Evolutionary conservation across 2,797 vertebrate species (phyloP), one percentile per base, ranked within the genome.

Genomic region (Spinibarbus caldwelli): DNA sequence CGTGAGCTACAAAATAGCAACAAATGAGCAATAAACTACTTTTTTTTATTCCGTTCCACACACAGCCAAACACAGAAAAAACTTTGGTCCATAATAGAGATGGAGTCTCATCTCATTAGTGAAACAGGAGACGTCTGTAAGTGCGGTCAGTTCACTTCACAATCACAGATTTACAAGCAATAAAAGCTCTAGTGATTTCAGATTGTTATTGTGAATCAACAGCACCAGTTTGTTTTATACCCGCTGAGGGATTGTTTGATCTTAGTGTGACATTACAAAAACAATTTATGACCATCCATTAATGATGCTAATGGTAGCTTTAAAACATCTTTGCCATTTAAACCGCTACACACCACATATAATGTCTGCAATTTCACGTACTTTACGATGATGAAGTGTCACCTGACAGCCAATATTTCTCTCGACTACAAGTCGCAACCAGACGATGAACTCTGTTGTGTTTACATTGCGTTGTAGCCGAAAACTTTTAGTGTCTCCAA

Each of bases 41-140:
- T 64, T 31, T n/a, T 7, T 12, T 26, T 84, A 82, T 87, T 80
- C 12, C 19, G 17, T 80, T 67, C 19, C 43, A 29, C 31, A n/a
- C n/a, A 41, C 38, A 59, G 52, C 76, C 76, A 59, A 82, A 52
- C 29, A 49, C 19, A 75, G 86, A 76, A 85, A 87, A 82, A 68
- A 83, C 87, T 82, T 82, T 57, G 90, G 85, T 84, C 71, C 88
- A 89, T 87, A 89, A 89, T 92, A 88, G 90, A 80, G 73, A 87
- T 78, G 36, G 82, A 93, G 91, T 93, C 92, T 91, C 93, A 90
- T 95, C 93, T 86, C 94, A 94, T 95, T 94, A 94, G 76, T 47
- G 85, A 89, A 94, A 93, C 90, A 90, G 91, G 90, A 92, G 88
- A 88, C 86, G 90, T 91, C 84, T 92, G 83, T 86, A 91, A 92